These are phyloP conservation scores for Meriones psammophilus DNA, from an alignment of 2,797 vertebrate species.

Conservation along the genomic window DNA sequence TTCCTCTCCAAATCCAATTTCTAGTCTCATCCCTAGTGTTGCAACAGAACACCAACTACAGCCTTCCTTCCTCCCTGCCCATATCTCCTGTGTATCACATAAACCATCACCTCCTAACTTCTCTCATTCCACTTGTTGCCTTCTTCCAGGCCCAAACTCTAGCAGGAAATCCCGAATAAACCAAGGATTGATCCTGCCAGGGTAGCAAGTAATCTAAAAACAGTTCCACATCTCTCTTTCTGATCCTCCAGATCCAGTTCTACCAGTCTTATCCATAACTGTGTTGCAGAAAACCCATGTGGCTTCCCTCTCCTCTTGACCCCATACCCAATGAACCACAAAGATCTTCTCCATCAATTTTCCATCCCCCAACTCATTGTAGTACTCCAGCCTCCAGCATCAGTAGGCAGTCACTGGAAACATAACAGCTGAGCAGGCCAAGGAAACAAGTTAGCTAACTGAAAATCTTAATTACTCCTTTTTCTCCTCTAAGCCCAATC, in stretches of 20 bases:
- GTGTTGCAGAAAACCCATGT: neutral
- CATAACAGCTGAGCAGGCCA: neutral
- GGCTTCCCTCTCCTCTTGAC: neutral
- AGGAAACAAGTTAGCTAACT: neutral
- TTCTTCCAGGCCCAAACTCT: neutral
- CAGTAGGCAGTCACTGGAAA: neutral
- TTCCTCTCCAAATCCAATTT: neutral
- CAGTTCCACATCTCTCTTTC: neutral
- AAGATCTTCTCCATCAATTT: neutral
- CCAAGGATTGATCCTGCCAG: neutral
- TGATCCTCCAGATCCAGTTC: neutral
- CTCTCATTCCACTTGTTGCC: neutral
- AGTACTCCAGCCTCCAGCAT: neutral
- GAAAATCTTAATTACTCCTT: neutral
- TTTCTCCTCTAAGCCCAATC: neutral
- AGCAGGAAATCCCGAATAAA: neutral
- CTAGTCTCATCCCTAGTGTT: neutral
- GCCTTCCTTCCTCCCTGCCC: neutral
- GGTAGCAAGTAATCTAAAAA: neutral
- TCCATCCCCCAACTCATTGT: neutral
- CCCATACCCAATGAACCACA: neutral
- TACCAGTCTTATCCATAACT: neutral
- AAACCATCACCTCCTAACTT: neutral
- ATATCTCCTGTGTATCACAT: neutral
- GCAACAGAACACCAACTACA: neutral